Evolutionary conservation across 35 echinoderm and acorn worm genomes (phyloP).

Genomic region (Apostichopus japonicus): DNA sequence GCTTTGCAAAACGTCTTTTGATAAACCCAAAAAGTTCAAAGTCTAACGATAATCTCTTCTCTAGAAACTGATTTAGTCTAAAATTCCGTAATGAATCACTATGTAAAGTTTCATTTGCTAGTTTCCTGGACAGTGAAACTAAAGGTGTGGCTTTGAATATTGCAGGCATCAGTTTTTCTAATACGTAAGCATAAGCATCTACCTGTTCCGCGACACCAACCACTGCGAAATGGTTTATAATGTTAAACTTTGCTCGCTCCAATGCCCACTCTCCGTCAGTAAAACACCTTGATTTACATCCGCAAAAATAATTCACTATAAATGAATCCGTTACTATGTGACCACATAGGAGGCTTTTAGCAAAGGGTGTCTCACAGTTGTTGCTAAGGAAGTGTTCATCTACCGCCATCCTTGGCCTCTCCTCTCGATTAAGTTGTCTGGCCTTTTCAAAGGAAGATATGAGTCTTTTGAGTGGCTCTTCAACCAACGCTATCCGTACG

Average conservation of each 20-base stretch:
- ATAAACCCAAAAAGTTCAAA: slow-evolving; percentile 49
- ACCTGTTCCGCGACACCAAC: slow-evolving; percentile 29
- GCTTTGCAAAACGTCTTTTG: slow-evolving; percentile 35
- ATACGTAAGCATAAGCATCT: slow-evolving; percentile 1
- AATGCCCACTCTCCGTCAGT: slow-evolving; percentile 25
- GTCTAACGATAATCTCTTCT: slow-evolving; percentile 37
- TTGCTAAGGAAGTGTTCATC: neutral
- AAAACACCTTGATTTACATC: slow-evolving; percentile 34
- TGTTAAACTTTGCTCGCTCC: slow-evolving; percentile 31
- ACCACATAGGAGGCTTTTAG: neutral
- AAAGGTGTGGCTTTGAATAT: slow-evolving; percentile 13
- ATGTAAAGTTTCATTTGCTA: neutral
- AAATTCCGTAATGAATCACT: neutral
- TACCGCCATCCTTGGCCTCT: neutral
- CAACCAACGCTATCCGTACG: slow-evolving; percentile 22
- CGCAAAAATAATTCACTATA: slow-evolving; percentile 46
- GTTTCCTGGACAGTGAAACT: neutral
- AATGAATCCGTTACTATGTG: slow-evolving; percentile 19
- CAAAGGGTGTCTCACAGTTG: neutral
- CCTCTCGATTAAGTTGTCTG: neutral
- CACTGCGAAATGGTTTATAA: slow-evolving; percentile 37
- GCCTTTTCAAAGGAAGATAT: neutral
- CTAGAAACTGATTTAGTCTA: slow-evolving; percentile 14
- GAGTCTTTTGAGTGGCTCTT: neutral
- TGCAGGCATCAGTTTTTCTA: slow-evolving; percentile 35